Percentiles rank a stretch among this genome's conserved stretches.
Conservation (phyloP, 2,797 vertebrate genomes). For the Streptopelia turtur region DNA sequence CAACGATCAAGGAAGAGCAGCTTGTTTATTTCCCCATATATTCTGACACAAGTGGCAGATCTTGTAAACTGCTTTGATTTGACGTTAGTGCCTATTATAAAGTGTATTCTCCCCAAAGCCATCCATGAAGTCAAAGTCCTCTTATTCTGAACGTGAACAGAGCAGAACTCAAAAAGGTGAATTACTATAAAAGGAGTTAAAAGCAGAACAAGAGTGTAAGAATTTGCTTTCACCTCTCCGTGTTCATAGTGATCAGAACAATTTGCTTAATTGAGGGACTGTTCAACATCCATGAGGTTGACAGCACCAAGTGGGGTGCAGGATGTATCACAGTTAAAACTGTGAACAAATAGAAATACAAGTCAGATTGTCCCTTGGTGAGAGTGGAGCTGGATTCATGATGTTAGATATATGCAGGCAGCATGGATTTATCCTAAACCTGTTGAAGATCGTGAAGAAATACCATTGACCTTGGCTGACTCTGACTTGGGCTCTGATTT, state of each 20-base stretch:
- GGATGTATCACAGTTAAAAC: neutral
- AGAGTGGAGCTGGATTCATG: neutral
- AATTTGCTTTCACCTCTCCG: neutral
- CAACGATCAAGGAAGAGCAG: constrained; percentile 63
- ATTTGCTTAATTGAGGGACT: neutral
- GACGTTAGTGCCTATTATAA: constrained; percentile 56
- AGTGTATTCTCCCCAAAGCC: constrained; percentile 55
- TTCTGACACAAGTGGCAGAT: constrained; percentile 49
- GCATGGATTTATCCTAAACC: neutral
- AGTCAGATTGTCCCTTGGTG: neutral
- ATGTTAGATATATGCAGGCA: neutral
- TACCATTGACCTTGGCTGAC: neutral
- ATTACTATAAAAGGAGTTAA: neutral
- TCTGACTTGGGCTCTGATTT: neutral
- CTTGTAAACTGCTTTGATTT: constrained; percentile 57
- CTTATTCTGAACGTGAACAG: neutral
- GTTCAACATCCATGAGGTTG: neutral
- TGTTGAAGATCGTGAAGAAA: neutral
- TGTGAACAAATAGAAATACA: neutral
- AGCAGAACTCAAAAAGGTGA: neutral
- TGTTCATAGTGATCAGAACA: neutral
- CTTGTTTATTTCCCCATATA: constrained; percentile 61
- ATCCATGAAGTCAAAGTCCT: constrained; percentile 44
- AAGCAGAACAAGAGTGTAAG: neutral
- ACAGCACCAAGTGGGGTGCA: neutral